A percentile compares a stretch with the other conserved stretches of the same genome.
Conservation (phyloP, 2,888 invertebrate genomes). For the Callimorpha dominula region DNA sequence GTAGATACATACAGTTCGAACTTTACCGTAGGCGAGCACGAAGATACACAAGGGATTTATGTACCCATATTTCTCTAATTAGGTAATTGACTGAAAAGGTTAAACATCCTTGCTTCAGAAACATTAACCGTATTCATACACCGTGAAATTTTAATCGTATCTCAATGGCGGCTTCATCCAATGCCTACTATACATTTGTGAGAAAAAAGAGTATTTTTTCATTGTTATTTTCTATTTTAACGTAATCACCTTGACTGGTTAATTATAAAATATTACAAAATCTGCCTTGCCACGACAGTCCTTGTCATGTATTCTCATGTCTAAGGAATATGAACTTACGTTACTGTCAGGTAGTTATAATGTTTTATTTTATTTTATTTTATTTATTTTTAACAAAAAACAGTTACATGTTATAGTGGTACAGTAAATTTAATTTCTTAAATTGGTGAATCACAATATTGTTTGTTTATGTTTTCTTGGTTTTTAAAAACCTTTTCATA, state of each 20-base stretch:
- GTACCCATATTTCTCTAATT: conserved; percentile 17
- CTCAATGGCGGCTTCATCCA: not conserved
- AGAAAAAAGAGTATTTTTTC: not conserved
- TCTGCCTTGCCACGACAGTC: not conserved
- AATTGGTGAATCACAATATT: too few species aligned
- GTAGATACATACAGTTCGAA: not conserved
- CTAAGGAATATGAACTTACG: too few species aligned
- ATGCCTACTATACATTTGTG: not conserved
- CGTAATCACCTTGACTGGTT: not conserved
- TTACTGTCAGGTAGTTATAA: too few species aligned
- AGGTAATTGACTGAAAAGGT: conserved; percentile 28
- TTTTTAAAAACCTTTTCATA: too few species aligned
- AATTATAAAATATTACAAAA: not conserved
- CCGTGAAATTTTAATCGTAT: not conserved
- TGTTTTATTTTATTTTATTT: too few species aligned
- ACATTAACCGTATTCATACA: not conserved
- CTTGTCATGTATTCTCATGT: not conserved
- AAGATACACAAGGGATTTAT: conserved; percentile 18
- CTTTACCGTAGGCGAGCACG: not conserved
- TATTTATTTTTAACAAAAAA: too few species aligned
- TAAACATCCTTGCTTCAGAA: conserved; percentile 16
- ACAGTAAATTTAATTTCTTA: too few species aligned
- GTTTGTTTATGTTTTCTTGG: too few species aligned
- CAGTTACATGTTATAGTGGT: too few species aligned
- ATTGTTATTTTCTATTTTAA: not conserved